Evolutionary conservation across 2,113 vertebrate species (phyloP).

Genomic region (Ursus arctos): DNA sequence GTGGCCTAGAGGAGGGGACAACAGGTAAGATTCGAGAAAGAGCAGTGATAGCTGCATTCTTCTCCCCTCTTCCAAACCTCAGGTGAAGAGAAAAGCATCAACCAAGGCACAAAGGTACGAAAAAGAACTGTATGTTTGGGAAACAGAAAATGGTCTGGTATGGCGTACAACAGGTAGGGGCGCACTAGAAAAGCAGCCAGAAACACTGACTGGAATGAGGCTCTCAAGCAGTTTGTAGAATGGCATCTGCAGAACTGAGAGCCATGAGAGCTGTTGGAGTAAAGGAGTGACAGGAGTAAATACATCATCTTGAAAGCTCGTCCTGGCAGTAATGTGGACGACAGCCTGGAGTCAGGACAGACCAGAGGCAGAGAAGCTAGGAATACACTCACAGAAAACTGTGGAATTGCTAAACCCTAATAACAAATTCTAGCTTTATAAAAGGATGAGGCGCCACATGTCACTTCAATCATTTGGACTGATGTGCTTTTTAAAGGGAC

Average conservation of each 20-base stretch:
- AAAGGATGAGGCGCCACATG: neutral
- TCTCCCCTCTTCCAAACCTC: neutral
- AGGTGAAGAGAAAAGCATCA: slow-evolving; percentile 37
- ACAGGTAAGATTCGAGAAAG: neutral
- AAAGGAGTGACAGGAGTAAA: neutral
- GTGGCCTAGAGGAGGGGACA: neutral
- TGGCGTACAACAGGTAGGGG: neutral
- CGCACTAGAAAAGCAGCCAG: neutral
- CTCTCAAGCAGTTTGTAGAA: slow-evolving; percentile 12
- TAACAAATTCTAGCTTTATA: slow-evolving; percentile 21
- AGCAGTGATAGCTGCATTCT: neutral
- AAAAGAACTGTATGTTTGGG: neutral
- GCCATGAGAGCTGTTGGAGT: neutral
- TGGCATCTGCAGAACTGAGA: neutral
- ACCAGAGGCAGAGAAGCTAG: neutral
- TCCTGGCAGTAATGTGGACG: neutral
- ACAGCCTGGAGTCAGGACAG: neutral
- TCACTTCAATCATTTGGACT: neutral
- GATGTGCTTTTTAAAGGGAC: slow-evolving; percentile 6
- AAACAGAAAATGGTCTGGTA: neutral
- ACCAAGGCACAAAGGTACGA: neutral
- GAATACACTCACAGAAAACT: neutral
- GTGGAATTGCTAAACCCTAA: neutral
- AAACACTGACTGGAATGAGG: neutral
- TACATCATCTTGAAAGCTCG: neutral